Evolutionary conservation across 2,113 vertebrate species (phyloP), one percentile per base, ranked within the genome.

Genomic region (Ailurus styani): DNA sequence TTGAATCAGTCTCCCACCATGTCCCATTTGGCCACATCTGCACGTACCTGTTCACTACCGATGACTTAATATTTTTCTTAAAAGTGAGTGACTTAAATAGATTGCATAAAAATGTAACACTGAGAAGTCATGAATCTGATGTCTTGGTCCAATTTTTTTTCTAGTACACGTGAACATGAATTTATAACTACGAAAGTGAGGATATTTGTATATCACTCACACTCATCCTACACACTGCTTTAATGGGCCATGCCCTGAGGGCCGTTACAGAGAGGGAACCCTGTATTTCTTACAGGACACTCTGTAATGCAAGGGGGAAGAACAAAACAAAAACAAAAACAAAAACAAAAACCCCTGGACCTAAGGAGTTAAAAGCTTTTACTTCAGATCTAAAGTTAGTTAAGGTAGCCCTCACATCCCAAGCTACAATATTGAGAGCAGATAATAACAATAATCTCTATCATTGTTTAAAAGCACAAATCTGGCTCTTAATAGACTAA

Each of bases 401-500:
- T 90, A 89, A 88, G 90, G 91, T 96, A 93, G 84, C 82, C 31
- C 54, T 68, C 50, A 6, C 50, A 45, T 97, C 86, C 97, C 17
- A 0, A 89, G 86, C 62, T 87, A 89, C 79, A 97, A 60, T 93
- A 93, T 47, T 94, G 85, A 97, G 73, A 87, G 62, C 81, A 92
- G 92, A 87, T 96, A 93, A 93, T 93, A 93, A 95, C 77, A 94
- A 78, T 96, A 90, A 96, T 93, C 92, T 96, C 84, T 23, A 31
- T 92, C 93, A n/a, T 90, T 94, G 95, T 97, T 97, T 97, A 96
- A 96, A 97, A 97, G 96, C 94, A 98, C 96, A 97, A 91, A 97
- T 93, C 91, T 97, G 95, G 73, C 83, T 54, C 86, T 94, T 92
- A 97, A 88, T 97, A 92, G 95, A 96, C 85, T 98, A 96, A 97